Evolutionary conservation across 2,888 invertebrate genomes (phyloP).

Genomic region (Lobophora halterata): DNA sequence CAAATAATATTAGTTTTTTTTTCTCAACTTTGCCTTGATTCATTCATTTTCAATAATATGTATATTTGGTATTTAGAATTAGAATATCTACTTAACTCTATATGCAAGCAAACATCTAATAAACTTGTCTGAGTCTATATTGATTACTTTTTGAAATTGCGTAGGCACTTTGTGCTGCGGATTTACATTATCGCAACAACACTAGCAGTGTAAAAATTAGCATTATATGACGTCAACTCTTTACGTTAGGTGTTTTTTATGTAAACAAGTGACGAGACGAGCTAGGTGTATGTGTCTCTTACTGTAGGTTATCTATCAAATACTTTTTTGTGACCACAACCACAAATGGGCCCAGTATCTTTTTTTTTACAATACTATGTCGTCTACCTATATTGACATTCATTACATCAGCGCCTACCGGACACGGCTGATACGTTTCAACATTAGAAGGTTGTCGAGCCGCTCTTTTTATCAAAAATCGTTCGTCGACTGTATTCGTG

Average conservation of each 20-base stretch:
- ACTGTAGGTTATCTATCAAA: slow-evolving; percentile 16
- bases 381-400: slow-evolving; percentile 46
- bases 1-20: background rate
- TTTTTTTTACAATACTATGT: slow-evolving; percentile 32
- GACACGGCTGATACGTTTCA: slow-evolving; percentile 56
- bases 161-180: background rate
- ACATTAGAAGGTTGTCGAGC: slow-evolving; percentile 56
- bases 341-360: slow-evolving; percentile 36
- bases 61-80: no score
- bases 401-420: slow-evolving; percentile 62
- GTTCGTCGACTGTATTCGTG: slow-evolving; percentile 17
- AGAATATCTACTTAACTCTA: no score
- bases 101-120: no score
- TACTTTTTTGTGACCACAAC: slow-evolving; percentile 30
- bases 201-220: slow-evolving; percentile 16
- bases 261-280: no score
- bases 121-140: no score
- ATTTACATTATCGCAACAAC: background rate
- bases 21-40: background rate
- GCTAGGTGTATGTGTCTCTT: no score
- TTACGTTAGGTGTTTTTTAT: no score
- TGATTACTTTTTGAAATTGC: no score
- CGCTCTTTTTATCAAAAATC: slow-evolving; percentile 41
- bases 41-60: no score
- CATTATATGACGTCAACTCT: slow-evolving; percentile 22